Evolutionary conservation across 2,113 vertebrate species (phyloP).

Genomic region (human (Homo sapiens)): GRCh38 chr20:37222001-37222500

Average conservation of each 20-base stretch:
- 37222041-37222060: background rate
- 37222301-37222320: background rate
- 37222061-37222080: background rate
- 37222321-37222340: background rate
- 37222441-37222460: slow-evolving; percentile 40
- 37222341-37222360: background rate
- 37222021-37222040: background rate
- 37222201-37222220: background rate
- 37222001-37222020: background rate
- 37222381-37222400: background rate
- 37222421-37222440: slow-evolving; percentile 15
- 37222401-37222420: slow-evolving; percentile 30
- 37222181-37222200: background rate
- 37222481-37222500: slow-evolving; percentile 15
- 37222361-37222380: background rate
- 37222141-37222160: background rate
- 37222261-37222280: background rate
- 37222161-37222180: background rate
- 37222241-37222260: background rate
- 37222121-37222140: background rate
- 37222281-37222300: background rate
- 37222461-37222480: slow-evolving; percentile 13
- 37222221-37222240: background rate
- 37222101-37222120: background rate
- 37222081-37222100: background rate